Base-by-base conservation (phyloP, 1,140 invertebrate genomes). In the Orius laevigatus region DNA sequence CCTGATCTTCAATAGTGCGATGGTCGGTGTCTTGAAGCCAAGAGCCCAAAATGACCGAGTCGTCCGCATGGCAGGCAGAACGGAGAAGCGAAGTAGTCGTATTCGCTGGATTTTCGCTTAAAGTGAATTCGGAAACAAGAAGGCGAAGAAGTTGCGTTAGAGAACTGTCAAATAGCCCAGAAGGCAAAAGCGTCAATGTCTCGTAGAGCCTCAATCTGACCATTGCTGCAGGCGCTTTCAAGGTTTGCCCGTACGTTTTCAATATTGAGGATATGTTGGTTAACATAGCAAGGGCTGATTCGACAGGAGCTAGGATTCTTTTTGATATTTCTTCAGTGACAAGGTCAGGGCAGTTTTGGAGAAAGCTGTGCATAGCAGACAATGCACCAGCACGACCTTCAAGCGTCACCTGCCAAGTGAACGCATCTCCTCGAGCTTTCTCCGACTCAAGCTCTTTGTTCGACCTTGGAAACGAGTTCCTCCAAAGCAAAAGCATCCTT, bases 331-430 rank as follows among this genome's bases (percentile, higher is more conserved):
- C 92, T 49, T 95, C 92, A 48, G 79, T 90, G 4, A 93, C 73
- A 34, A 95, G 67, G 56, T 94, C 87, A 3, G 84, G 81, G 61
- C 92, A 96, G 63, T 94, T 81, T 5, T 82, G 66, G 5, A 98
- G 62, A 61, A 98, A 87, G 63, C 90, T 94, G 58, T 95, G 81
- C 76, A 98, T 88, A 0, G 89, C 85, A 11, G 90, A 91, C 3
- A 99, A 64, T 9, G 95, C 95, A 1, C 95, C 95, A 11, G 94
- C 88, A 48, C 95, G 72, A 11, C 90, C 91, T 71, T 98, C 93
- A 40, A 99, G 66, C 1, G 93, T 95, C 14, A 98, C 87, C 72
- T 97, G 92, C 95, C 95, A 98, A 35, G 94, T 98, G 63, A 98
- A 98, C 1, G 90, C 85, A 71, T 98, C 95, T 5, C 95, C 95